These are phyloP conservation scores for Xerus rutilus DNA, from an alignment of 2,797 vertebrate genomes.

Conservation along the genomic window DNA sequence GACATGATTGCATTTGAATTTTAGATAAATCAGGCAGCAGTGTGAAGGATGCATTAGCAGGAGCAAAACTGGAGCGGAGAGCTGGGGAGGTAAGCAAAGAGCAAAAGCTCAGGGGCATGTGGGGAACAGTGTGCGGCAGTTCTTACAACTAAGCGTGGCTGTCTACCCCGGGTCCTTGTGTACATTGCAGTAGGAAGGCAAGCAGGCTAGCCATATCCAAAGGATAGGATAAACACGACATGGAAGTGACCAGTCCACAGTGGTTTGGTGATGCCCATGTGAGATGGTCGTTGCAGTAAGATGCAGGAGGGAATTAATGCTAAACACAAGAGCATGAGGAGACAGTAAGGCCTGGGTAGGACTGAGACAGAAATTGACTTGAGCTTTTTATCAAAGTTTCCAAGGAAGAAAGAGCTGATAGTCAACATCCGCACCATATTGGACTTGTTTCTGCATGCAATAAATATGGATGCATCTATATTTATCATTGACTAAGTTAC, in stretches of 20 bases:
- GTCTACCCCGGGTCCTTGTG: background rate
- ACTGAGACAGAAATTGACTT: background rate
- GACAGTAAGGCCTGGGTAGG: background rate
- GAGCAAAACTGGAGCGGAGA: background rate
- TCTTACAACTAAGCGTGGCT: background rate
- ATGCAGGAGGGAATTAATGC: background rate
- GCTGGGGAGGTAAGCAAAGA: background rate
- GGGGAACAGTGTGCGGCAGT: background rate
- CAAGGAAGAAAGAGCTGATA: background rate
- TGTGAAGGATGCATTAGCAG: background rate
- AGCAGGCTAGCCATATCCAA: background rate
- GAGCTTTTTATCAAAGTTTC: background rate
- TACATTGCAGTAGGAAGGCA: background rate
- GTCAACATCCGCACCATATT: background rate
- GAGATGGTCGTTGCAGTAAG: background rate
- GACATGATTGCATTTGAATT: constrained; percentile 61
- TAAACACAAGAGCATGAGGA: background rate
- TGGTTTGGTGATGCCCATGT: background rate
- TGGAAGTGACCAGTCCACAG: background rate
- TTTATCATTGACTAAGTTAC: background rate
- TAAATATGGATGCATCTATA: background rate
- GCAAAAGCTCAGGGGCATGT: background rate
- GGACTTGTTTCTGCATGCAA: background rate
- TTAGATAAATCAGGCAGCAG: constrained; percentile 62
- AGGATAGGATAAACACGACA: background rate